Evolutionary conservation across 2,797 vertebrate genomes (phyloP).

Genomic region (Ceyx erithaca): DNA sequence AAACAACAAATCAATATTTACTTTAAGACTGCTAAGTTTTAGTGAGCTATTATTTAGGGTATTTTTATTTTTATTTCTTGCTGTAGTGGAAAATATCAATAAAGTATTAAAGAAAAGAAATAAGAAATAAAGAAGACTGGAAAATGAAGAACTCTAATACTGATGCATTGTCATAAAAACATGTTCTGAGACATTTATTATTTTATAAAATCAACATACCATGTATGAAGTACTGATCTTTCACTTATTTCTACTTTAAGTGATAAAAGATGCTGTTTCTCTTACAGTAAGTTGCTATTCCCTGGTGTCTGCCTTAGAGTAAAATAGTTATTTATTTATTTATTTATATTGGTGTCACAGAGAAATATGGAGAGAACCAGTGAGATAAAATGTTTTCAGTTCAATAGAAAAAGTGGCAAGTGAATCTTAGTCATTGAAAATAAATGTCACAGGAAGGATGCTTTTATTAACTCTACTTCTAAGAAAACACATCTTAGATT

Average conservation of each 20-base stretch:
- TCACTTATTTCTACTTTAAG: background rate
- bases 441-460: background rate
- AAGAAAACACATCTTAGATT: background rate
- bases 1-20: background rate
- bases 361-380: background rate
- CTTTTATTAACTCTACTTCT: background rate
- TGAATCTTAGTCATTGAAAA: background rate
- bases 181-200: background rate
- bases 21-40: constrained; percentile 16
- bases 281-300: background rate
- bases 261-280: background rate
- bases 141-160: background rate
- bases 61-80: background rate
- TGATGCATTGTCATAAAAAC: background rate
- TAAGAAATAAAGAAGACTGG: background rate
- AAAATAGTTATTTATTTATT: background rate
- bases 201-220: background rate
- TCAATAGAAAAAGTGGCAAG: background rate
- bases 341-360: background rate
- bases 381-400: background rate
- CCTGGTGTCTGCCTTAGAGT: background rate
- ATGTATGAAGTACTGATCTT: background rate
- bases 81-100: background rate
- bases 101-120: background rate
- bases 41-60: background rate